Evolutionary conservation across 2,888 invertebrate genomes (phyloP).

Genomic region (Erebia aethiops): DNA sequence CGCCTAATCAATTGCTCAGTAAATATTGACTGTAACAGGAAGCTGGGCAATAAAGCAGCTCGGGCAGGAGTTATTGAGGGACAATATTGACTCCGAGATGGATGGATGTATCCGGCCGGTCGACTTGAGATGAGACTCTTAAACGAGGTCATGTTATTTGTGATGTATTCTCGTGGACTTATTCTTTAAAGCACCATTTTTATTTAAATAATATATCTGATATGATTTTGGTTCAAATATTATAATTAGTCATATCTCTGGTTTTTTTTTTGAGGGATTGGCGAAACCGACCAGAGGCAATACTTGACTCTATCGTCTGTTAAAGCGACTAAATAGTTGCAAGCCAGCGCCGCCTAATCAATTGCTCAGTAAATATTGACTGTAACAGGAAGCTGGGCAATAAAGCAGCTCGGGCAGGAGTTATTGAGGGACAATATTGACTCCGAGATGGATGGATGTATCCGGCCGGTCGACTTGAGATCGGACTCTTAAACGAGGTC

Average conservation of each 20-base stretch:
- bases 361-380: conserved; percentile 42
- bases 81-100: conserved; percentile 37
- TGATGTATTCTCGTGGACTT: no score
- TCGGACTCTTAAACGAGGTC: background rate
- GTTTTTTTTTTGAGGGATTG: no score
- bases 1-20: conserved; percentile 39
- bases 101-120: conserved; percentile 18
- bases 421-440: conserved; percentile 38
- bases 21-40: conserved; percentile 42
- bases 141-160: background rate
- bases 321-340: conserved; percentile 10
- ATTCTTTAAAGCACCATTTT: no score
- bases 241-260: no score
- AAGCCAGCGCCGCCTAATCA: conserved; percentile 33
- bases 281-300: background rate
- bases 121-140: background rate
- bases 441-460: conserved; percentile 29
- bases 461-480: conserved; percentile 10
- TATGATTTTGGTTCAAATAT: no score
- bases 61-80: conserved; percentile 33
- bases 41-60: conserved; percentile 36
- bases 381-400: conserved; percentile 40
- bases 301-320: background rate
- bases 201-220: no score
- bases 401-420: conserved; percentile 30